Conservation (phyloP, 2,888 invertebrate species). For the Linhomoeus sp. region DNA sequence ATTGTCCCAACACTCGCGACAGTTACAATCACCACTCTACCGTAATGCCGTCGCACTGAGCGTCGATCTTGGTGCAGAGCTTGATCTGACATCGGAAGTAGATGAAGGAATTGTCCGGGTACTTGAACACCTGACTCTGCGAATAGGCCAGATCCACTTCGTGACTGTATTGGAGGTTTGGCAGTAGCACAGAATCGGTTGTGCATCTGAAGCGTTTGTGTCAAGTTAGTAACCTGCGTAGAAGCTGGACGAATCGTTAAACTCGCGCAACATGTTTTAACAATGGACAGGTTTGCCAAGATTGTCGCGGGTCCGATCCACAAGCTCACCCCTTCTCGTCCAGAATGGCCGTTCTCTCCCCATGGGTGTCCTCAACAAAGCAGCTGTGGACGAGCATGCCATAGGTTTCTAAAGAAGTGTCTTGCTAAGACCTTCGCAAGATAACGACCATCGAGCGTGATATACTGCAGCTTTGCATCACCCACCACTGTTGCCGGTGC, state of each 20-base stretch:
- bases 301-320: no score
- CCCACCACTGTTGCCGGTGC: constrained; percentile 1
- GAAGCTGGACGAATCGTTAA: background rate
- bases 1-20: no score
- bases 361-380: constrained; percentile 4
- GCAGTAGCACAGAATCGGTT: constrained; percentile 4
- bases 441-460: background rate
- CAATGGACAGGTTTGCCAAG: no score
- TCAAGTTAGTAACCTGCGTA: no score
- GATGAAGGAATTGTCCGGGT: constrained; percentile 6
- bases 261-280: no score
- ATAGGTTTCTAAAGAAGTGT: constrained; percentile 2
- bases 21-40: background rate
- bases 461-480: background rate
- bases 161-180: constrained; percentile 3
- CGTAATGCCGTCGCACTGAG: constrained; percentile 3
- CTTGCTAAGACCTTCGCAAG: background rate
- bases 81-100: constrained; percentile 7
- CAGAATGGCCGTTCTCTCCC: constrained; percentile 1
- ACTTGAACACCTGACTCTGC: constrained; percentile 6
- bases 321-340: constrained; percentile 4
- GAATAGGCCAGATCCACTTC: constrained; percentile 3
- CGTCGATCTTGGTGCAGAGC: constrained; percentile 5
- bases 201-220: constrained; percentile 3
- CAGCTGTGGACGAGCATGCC: constrained; percentile 8